Conservation (phyloP, 2,888 invertebrate species). For the Ophion obscuratus region DNA sequence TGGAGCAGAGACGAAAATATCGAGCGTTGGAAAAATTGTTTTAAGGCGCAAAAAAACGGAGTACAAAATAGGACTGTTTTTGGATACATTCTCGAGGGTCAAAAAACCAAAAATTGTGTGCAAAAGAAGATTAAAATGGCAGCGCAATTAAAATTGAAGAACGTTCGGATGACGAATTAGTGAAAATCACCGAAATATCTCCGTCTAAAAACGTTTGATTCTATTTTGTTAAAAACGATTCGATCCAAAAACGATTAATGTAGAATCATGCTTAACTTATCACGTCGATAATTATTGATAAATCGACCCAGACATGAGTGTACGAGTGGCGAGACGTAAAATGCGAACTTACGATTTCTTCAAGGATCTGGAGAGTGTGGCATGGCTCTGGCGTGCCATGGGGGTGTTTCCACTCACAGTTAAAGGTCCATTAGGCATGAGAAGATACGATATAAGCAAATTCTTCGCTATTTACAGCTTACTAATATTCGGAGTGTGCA, state of each 20-base stretch:
- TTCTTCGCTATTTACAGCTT: constrained; percentile 33
- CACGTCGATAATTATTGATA: neutral
- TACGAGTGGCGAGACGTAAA: constrained; percentile 1
- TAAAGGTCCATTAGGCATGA: constrained; percentile 2
- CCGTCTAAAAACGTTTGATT: neutral
- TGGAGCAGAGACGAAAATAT: neutral
- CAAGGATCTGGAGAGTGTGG: constrained; percentile 45
- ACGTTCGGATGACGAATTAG: constrained; percentile 44
- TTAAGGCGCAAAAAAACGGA: neutral
- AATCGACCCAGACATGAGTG: neutral
- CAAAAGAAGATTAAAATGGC: neutral
- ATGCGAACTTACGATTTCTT: constrained; percentile 40
- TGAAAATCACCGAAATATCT: neutral
- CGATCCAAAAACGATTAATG: neutral
- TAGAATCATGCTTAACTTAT: neutral
- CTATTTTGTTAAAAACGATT: neutral
- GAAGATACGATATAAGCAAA: constrained; percentile 45
- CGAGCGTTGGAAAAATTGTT: neutral
- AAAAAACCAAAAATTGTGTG: constrained; percentile 11
- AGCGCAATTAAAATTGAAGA: neutral
- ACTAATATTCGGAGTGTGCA: neutral
- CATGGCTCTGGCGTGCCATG: constrained; percentile 57
- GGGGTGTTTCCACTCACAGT: constrained; percentile 58
- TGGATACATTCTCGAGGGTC: neutral
- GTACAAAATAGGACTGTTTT: neutral